Conservation (phyloP, 1,140 invertebrate genomes). For the Sycobia sp. region DNA sequence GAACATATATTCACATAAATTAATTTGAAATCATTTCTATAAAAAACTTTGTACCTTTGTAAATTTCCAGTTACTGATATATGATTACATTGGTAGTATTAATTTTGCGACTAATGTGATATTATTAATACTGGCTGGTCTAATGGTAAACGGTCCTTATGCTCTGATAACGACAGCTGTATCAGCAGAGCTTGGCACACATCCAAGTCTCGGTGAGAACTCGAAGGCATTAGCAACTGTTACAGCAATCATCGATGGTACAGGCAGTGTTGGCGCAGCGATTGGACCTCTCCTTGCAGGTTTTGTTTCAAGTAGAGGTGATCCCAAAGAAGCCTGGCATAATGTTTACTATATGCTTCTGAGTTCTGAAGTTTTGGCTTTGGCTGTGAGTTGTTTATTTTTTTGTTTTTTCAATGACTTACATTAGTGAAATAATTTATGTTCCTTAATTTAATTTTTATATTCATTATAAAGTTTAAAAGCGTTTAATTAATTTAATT, state of each 20-base stretch:
- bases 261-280: conserved; percentile 90
- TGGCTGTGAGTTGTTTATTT: conserved; percentile 64
- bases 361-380: conserved; percentile 77
- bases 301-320: conserved; percentile 68
- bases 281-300: conserved; percentile 89
- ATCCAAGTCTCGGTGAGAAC: conserved; percentile 82
- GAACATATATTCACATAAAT: no score
- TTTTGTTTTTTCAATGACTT: neutral
- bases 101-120: conserved; percentile 69
- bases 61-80: conserved; percentile 78
- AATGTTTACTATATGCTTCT: conserved; percentile 94
- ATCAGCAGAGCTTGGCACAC: conserved; percentile 90
- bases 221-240: conserved; percentile 92
- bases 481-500: neutral
- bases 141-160: conserved; percentile 93
- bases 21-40: neutral
- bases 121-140: conserved; percentile 77
- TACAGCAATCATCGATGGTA: conserved; percentile 96
- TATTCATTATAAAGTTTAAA: no score
- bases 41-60: neutral
- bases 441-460: no score
- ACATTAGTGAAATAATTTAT: neutral
- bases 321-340: conserved; percentile 69
- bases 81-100: conserved; percentile 72
- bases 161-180: conserved; percentile 95